Percentiles rank a stretch among this genome's conserved stretches.
phyloP scores from a whole-genome alignment of 2,113 vertebrate genomes.

The Motacilla tschutschensis region DNA sequence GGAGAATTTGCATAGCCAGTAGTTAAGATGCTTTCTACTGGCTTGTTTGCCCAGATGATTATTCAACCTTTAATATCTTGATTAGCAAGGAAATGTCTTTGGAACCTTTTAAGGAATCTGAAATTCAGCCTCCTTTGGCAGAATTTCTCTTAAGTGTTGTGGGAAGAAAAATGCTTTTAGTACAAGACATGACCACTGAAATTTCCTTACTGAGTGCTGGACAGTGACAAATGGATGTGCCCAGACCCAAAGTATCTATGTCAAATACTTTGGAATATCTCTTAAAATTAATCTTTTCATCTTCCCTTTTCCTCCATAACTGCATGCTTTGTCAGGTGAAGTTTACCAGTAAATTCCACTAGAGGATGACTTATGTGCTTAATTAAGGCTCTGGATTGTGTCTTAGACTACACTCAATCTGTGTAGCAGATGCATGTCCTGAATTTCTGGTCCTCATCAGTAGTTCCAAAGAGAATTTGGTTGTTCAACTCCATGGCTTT shows the following conservation, averaged over 20 bases:
- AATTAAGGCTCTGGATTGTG: neutral
- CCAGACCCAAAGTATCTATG: neutral
- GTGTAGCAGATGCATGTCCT: neutral
- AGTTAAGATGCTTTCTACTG: neutral
- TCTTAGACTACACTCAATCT: neutral
- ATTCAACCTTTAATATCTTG: neutral
- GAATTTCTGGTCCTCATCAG: neutral
- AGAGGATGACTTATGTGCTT: neutral
- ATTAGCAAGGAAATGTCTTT: neutral
- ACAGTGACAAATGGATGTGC: neutral
- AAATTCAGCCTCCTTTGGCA: neutral
- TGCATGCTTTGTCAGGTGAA: neutral
- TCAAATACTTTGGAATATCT: neutral
- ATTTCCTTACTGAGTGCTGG: neutral
- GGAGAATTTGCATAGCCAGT: neutral
- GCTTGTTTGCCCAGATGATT: neutral
- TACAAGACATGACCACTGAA: neutral
- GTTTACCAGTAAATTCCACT: neutral
- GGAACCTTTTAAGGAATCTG: neutral
- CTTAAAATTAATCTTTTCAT: neutral
- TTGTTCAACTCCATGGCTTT: neutral
- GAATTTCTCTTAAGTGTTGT: neutral
- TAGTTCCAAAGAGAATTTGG: neutral
- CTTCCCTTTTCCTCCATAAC: neutral
- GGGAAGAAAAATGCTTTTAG: neutral